Percentiles rank a stretch among this genome's conserved stretches.
These are phyloP conservation scores for Acyrthosiphon pisum DNA, from an alignment of 1,140 invertebrate genomes.

Conservation along the genomic window DNA sequence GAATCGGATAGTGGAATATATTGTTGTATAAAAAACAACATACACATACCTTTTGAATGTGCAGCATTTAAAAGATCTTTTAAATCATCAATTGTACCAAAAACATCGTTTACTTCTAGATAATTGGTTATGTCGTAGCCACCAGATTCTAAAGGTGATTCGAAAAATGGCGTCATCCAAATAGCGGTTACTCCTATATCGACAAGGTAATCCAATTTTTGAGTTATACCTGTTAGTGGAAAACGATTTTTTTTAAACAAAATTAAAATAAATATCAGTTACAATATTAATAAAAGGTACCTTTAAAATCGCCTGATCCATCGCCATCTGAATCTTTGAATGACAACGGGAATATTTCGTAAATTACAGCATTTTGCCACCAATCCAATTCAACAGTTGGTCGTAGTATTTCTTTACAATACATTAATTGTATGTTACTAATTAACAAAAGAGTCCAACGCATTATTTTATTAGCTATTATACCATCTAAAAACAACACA, in stretches of 20 bases:
- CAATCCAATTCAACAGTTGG: conserved; percentile 32
- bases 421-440: background rate
- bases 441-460: background rate
- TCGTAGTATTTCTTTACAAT: background rate
- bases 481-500: background rate
- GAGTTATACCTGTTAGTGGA: conserved; percentile 60
- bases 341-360: conserved; percentile 66
- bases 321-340: conserved; percentile 63
- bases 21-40: background rate
- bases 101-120: conserved; percentile 64
- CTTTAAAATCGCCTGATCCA: conserved; percentile 66
- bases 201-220: conserved; percentile 71
- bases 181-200: conserved; percentile 70
- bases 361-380: conserved; percentile 64
- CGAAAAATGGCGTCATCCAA: conserved; percentile 77
- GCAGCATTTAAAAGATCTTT: conserved; percentile 63
- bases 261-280: background rate
- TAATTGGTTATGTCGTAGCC: conserved; percentile 78
- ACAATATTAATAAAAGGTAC: conserved; percentile 10
- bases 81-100: conserved; percentile 68
- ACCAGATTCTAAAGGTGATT: conserved; percentile 73
- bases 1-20: no score
- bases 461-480: background rate
- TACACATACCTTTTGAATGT: conserved; percentile 5
- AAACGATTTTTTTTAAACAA: background rate